These are phyloP conservation scores for Scaptomyza caliginosa DNA, from an alignment of 2,888 invertebrate genomes.

Conservation along the genomic window DNA sequence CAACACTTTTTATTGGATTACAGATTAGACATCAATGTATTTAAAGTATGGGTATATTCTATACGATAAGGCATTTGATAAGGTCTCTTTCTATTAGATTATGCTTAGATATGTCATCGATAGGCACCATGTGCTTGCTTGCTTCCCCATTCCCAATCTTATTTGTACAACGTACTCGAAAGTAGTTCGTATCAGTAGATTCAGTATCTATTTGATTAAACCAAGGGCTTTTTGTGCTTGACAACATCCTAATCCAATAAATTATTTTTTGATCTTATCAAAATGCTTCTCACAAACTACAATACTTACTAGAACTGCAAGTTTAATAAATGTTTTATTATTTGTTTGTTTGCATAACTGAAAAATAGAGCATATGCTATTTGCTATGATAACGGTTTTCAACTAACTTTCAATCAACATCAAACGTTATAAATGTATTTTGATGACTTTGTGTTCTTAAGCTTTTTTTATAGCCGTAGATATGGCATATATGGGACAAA, in stretches of 20 bases:
- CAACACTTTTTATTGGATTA: conserved; percentile 8
- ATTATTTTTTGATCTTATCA: background rate
- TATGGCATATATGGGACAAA: background rate
- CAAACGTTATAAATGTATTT: background rate
- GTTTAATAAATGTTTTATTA: no score
- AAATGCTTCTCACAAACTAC: background rate
- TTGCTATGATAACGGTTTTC: background rate
- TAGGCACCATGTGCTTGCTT: background rate
- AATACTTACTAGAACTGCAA: no score
- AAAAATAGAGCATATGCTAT: background rate
- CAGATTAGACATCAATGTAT: conserved; percentile 6
- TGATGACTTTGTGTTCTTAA: background rate
- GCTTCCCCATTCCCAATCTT: conserved; percentile 1
- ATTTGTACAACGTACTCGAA: background rate
- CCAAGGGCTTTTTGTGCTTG: background rate
- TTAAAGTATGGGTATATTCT: background rate
- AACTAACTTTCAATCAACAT: background rate
- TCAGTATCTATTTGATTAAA: background rate
- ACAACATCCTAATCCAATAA: background rate
- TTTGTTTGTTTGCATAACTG: background rate
- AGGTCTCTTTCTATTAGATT: conserved; percentile 8
- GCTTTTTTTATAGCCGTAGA: conserved; percentile 1
- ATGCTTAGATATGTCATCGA: conserved; percentile 6
- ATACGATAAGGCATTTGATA: conserved; percentile 6
- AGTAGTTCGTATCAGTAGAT: background rate